Base-by-base conservation (phyloP, 2,888 invertebrate genomes). In the Melinopterus prodromus region DNA sequence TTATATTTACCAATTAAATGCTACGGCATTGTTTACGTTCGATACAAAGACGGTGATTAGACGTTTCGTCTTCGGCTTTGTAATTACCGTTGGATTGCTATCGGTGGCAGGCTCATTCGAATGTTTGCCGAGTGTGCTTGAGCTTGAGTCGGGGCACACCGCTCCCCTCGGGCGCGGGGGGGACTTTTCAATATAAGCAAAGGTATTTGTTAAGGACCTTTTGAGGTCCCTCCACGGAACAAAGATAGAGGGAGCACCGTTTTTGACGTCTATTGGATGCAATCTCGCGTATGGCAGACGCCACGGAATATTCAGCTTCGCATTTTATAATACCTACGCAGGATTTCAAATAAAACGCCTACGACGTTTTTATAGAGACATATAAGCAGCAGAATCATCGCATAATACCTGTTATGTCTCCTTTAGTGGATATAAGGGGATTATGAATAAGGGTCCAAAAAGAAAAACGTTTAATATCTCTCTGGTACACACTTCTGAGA, bases 261-360 rank as follows among this genome's bases (percentile, higher is more conserved):
- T 83, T 83, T 83, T 82, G 82, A 78, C 53, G 37, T 53, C 53
- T 53, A 53, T 53, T 53, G 53, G 53, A 53, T 6, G 53, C 53
- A 53, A 53, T 53, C 53, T 53, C 53, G 53, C 53, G 35, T 74
- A 74, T 74, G 26, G 2, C 26, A 26, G 35, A 9, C 35, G 26
- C 9, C 35, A 2, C 37, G 26, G 37, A 74, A 74, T 74, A 74
- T 26, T n/a, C 53, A 7, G 53, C 53, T 6, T 53, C 7, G 53
- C 7, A 12, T 53, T 53, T 53, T 53, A 53, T 53, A 53, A 53
- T 53, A 53, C 53, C 1, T 53, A 53, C 53, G 53, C 53, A 53
- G 53, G 12, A 53, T 53, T 53, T 53, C 53, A 74, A 36, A 74
- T 74, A 74, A 74, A 74, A 36, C 14, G 5, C 74, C n/a, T 14